Evolutionary conservation across 1,140 invertebrate genomes (phyloP).

Genomic region (Steinernema feltiae): DNA sequence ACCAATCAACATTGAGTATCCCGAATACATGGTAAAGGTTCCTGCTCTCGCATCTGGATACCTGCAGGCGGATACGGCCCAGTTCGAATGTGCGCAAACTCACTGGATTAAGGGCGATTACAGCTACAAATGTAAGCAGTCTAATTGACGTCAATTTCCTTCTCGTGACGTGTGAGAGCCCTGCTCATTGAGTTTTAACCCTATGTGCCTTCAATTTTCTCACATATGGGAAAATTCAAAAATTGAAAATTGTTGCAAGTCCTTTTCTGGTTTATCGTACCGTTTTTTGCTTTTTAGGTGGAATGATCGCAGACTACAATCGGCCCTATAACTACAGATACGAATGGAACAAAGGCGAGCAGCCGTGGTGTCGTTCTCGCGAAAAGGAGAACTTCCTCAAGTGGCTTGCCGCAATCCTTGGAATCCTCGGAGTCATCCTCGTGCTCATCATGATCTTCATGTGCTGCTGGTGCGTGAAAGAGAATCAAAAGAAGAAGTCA

Average conservation of each 20-base stretch:
- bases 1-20: constrained; percentile 57
- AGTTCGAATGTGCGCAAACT: constrained; percentile 57
- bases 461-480: constrained; percentile 44
- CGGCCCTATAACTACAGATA: constrained; percentile 47
- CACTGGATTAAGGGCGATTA: constrained; percentile 56
- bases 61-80: constrained; percentile 52
- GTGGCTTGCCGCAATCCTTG: constrained; percentile 49
- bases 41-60: constrained; percentile 51
- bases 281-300: constrained; percentile 40
- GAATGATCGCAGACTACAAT: constrained; percentile 46
- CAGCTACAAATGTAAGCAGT: constrained; percentile 58
- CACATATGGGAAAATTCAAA: background rate
- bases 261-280: too few relatives aligned
- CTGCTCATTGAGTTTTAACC: too few relatives aligned
- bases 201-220: too few relatives aligned
- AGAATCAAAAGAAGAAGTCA: background rate
- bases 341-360: constrained; percentile 57
- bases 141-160: too few relatives aligned
- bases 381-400: constrained; percentile 56
- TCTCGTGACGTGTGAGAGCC: too few relatives aligned
- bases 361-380: constrained; percentile 52
- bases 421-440: constrained; percentile 22
- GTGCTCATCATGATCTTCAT: constrained; percentile 44
- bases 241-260: too few relatives aligned
- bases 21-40: constrained; percentile 55